Evolutionary conservation across 2,113 vertebrate genomes (phyloP).

Genomic region (Sinosuthora webbiana): DNA sequence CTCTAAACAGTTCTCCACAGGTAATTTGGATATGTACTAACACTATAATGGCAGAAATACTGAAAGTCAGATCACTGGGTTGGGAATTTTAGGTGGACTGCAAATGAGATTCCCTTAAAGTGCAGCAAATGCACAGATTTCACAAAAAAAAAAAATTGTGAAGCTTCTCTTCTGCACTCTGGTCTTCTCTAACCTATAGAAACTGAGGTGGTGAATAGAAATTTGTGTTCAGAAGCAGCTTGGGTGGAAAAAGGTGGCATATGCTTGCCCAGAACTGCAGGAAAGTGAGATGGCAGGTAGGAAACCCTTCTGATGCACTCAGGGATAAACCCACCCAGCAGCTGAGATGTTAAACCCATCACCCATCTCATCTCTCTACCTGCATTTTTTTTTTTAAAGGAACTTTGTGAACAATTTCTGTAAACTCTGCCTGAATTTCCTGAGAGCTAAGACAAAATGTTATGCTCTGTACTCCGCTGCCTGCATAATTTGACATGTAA

Average conservation of each 20-base stretch:
- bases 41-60: background rate
- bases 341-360: background rate
- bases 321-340: background rate
- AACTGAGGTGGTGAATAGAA: background rate
- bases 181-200: background rate
- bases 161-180: background rate
- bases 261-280: background rate
- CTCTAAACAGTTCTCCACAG: background rate
- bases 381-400: background rate
- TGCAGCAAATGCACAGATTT: background rate
- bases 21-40: background rate
- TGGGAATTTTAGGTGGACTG: background rate
- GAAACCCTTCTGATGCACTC: background rate
- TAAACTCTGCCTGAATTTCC: conserved; percentile 40
- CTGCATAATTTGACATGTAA: conserved; percentile 50
- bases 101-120: background rate
- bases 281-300: background rate
- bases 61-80: background rate
- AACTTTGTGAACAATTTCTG: background rate
- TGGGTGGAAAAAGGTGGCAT: background rate
- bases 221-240: background rate
- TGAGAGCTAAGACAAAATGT: conserved; percentile 53
- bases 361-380: background rate
- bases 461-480: conserved; percentile 37
- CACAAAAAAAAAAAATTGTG: background rate